phyloP scores from a whole-genome alignment of 2,888 invertebrate genomes.

The Caenorhabditis doughertyi region DNA sequence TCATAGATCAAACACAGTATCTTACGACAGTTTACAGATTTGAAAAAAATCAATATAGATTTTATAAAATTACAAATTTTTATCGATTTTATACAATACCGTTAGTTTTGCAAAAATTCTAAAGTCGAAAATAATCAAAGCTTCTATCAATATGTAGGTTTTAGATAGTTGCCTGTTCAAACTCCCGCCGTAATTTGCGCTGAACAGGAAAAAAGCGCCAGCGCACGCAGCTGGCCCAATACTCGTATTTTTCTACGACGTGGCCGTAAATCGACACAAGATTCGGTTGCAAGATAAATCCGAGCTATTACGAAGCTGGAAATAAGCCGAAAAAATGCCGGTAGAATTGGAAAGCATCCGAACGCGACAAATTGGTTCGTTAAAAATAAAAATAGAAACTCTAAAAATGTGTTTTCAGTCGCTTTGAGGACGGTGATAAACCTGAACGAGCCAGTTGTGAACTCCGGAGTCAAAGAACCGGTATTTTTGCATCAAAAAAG shows the following conservation, averaged over 20 bases:
- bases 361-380: conserved; percentile 73
- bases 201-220: conserved; percentile 20
- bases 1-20: conserved; percentile 10
- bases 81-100: background rate
- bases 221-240: background rate
- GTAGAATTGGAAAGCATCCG: conserved; percentile 70
- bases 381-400: background rate
- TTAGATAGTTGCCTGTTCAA: background rate
- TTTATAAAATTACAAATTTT: background rate
- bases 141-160: background rate
- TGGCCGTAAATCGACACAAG: conserved; percentile 64
- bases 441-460: conserved; percentile 78
- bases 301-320: background rate
- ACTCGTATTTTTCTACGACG: conserved; percentile 42
- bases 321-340: conserved; percentile 39
- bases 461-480: conserved; percentile 80
- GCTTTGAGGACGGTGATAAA: conserved; percentile 81
- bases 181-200: background rate
- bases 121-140: background rate
- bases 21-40: conserved; percentile 12
- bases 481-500: conserved; percentile 57
- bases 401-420: conserved; percentile 67
- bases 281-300: conserved; percentile 13
- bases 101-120: background rate
- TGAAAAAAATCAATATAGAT: background rate